Evolutionary conservation across 2,113 vertebrate species (phyloP), one percentile per base, ranked within the genome.

Genomic region (Lathamus discolor): DNA sequence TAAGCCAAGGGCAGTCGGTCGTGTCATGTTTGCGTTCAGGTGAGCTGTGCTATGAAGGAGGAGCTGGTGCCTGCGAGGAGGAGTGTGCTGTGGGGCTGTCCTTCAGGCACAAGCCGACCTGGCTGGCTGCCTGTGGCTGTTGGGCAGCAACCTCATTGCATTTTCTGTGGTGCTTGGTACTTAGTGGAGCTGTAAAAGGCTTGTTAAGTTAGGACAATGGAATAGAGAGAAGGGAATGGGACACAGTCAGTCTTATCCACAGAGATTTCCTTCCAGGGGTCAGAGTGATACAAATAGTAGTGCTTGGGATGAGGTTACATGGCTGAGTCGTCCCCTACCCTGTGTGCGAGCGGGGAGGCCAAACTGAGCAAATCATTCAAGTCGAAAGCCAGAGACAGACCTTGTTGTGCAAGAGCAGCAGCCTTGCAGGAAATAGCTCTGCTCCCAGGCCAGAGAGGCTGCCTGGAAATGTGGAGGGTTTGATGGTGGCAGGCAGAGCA

Each of bases 111-210:
- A 31, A 19, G 31, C 31, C 19, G 78, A 12, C 44, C 55, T 52
- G 54, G 24, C 69, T 13, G 22, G 35, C 41, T 84, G 66, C 70
- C 43, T 55, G 78, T 2, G 0, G 8, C 69, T 18, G 0, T 37
- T 37, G 18, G 18, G 51, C 51, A 55, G 22, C 0, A 0, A 10
- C 31, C 17, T 55, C 10, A 1, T 27, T 5, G 2, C 3, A 0
- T 54, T 83, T 31, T 31, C 5, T 1, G 4, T 49, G 8, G 37
- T 6, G 10, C 54, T 69, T 29, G 11, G 29, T 72, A 14, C 43
- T 57, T 48, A 44, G 14, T 27, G 35, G 52, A 43, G 23, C 63
- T 73, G 24, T 22, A 35, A 83, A 51, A 35, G 17, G 25, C 28
- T 68, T 64, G 5, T 72, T 67, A 10, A 10, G 2, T 33, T 68